These are phyloP conservation scores for Apostichopus parvimensis DNA, from an alignment of 35 echinoderm and acorn worm genomes.

Conservation along the genomic window DNA sequence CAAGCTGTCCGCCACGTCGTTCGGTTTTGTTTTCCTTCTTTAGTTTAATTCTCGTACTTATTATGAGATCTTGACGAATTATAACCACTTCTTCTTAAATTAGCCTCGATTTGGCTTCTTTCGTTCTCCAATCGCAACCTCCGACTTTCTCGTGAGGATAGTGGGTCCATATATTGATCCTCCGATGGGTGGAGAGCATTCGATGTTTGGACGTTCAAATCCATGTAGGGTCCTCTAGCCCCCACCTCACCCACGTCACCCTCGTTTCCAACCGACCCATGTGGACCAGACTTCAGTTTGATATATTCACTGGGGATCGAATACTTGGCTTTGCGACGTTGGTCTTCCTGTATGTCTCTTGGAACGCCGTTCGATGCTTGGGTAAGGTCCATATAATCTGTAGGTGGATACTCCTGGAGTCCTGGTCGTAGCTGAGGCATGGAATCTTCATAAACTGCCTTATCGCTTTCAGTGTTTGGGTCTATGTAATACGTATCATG, in stretches of 20 bases:
- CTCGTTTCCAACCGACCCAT: background rate
- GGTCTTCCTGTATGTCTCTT: background rate
- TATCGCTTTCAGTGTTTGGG: background rate
- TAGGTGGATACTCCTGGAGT: background rate
- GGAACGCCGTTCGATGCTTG: background rate
- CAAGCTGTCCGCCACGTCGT: too few species aligned
- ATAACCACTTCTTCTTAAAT: slow-evolving; percentile 33
- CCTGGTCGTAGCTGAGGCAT: background rate
- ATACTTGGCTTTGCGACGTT: background rate
- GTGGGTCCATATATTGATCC: slow-evolving; percentile 10
- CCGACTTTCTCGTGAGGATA: background rate
- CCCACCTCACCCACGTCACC: background rate
- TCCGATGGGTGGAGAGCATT: background rate
- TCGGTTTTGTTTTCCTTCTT: background rate
- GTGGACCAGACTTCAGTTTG: background rate
- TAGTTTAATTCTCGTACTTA: background rate
- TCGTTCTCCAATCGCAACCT: background rate
- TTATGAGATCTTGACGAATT: background rate
- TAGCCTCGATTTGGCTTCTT: slow-evolving; percentile 3
- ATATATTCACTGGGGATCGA: slow-evolving; percentile 17
- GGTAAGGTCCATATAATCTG: slow-evolving; percentile 33
- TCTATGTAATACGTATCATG: slow-evolving; percentile 28
- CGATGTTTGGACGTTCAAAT: background rate
- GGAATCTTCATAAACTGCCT: background rate
- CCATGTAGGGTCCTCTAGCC: background rate